Base-by-base conservation (phyloP, 1,140 invertebrate species). In the Lethocerus indicus region DNA sequence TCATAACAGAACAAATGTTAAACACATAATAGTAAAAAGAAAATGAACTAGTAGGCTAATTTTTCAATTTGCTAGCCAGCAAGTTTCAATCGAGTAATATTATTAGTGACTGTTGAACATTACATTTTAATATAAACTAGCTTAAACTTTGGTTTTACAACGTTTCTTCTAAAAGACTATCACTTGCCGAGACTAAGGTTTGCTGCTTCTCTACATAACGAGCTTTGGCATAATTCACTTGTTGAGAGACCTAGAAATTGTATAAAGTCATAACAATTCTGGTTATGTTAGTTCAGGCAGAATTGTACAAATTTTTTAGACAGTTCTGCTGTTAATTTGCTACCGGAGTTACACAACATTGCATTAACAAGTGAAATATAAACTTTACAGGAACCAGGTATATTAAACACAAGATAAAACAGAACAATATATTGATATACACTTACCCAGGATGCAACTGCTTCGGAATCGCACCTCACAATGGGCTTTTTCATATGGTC, bases 221-320 rank as follows among this genome's bases (percentile, higher is more conserved):
- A 59, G 78, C 80, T 63, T 86, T 87, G 32, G 88, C 88, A 66
- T 88, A 88, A 59, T 87, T 88, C 48, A 85, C 79, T 65, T 83
- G 73, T 55, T 81, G 74, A 2, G 70, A 72, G 37, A 76, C 74
- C 74, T 77, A 53, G 9, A 6, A 60, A 59, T 56, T 56, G 44
- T 49, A 27, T 20, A 44, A 37, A n/a, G 18, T 16, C 16, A 9
- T 32, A 16, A 40, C 39, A 40, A 40, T 7, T 28, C n/a, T 32
- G 46, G 3, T 14, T 40, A 23, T 43, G 3, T 16, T 2, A 39
- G n/a, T 14, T 5, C 43, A 43, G 14, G 24, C 36, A 27, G 18
- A 25, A 9, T n/a, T n/a, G n/a, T n/a, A n/a, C n/a, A n/a, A n/a
- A n/a, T n/a, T n/a, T n/a, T n/a, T n/a, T n/a, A n/a, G n/a, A n/a